These are phyloP conservation scores for Drosophila miranda DNA, from an alignment of 1,140 invertebrate species.

Conservation along the genomic window DNA sequence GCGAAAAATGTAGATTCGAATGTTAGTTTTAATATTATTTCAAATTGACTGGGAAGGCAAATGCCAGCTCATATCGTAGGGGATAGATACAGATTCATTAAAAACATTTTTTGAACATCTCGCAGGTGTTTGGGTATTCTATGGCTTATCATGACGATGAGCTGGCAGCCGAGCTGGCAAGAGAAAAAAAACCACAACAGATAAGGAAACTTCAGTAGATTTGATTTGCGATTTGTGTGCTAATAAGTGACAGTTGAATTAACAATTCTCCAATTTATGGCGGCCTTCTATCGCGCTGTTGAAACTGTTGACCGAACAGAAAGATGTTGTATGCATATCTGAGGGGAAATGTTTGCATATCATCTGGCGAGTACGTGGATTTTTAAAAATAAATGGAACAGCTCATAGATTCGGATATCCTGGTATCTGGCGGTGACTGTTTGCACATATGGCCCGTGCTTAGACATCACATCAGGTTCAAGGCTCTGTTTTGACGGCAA, in stretches of 20 bases:
- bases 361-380: constrained; percentile 36
- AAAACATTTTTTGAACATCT: constrained; percentile 11
- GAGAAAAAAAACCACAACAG: constrained; percentile 7
- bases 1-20: no score
- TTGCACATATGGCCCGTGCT: constrained; percentile 37
- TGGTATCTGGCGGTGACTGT: constrained; percentile 19
- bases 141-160: constrained; percentile 26
- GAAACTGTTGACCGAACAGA: constrained; percentile 9
- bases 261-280: constrained; percentile 46
- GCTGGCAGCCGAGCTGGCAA: neutral
- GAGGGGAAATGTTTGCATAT: constrained; percentile 41
- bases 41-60: no score
- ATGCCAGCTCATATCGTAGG: no score
- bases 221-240: constrained; percentile 44
- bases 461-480: constrained; percentile 24
- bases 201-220: constrained; percentile 25
- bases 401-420: constrained; percentile 25
- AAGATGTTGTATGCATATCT: constrained; percentile 8
- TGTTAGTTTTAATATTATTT: no score
- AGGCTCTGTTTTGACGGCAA: constrained; percentile 2
- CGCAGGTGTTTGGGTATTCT: constrained; percentile 26
- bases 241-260: constrained; percentile 35
- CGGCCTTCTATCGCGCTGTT: constrained; percentile 3
- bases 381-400: constrained; percentile 46
- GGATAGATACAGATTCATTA: neutral